Evolutionary conservation across 2,888 invertebrate species (phyloP), one percentile per base, ranked within the genome.

Genomic region (Lagria hirta): DNA sequence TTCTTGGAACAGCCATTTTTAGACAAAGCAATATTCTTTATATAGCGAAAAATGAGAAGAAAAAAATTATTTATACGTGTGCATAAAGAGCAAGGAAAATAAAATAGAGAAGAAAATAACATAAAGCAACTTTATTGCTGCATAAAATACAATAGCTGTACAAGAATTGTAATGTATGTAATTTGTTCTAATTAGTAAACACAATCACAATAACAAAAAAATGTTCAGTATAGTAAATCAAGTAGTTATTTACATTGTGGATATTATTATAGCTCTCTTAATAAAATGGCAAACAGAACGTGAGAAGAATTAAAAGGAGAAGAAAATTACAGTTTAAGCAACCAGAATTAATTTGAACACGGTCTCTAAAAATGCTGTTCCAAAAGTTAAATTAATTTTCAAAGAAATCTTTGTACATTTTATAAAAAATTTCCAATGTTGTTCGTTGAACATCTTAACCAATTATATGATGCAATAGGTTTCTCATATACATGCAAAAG

Each of bases 1-100:
- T 58, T 63, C 61, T n/a, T 69, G 70, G 70, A 72, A 72, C 71
- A 71, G 69, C 70, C 69, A 69, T 69, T 71, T 69, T 69, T 66
- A 69, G 67, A 70, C 52, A 62, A 16, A 47, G 28, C 29, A 13
- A 27, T 10, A 23, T 20, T 10, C 23, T n/a, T n/a, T n/a, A n/a
- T n/a, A n/a, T n/a, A n/a, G n/a, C n/a, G n/a, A n/a, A n/a, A n/a
- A n/a, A n/a, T n/a, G n/a, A n/a, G n/a, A n/a, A n/a, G n/a, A n/a
- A n/a, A n/a, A n/a, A 48, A 35, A 43, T 40, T n/a, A n/a, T n/a
- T 45, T 48, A 43, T 37, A 48, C 27, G 35, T 46, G 35, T 29
- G 10, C 23, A 33, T 16, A 41, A 35, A 43, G 26, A 27, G 35
- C 26, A 48, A 51, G 54, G 43, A 48, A 55, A 61, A 59, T 55